phyloP scores from a whole-genome alignment of 2,888 invertebrate genomes.

The Chymomyza procnemis region DNA sequence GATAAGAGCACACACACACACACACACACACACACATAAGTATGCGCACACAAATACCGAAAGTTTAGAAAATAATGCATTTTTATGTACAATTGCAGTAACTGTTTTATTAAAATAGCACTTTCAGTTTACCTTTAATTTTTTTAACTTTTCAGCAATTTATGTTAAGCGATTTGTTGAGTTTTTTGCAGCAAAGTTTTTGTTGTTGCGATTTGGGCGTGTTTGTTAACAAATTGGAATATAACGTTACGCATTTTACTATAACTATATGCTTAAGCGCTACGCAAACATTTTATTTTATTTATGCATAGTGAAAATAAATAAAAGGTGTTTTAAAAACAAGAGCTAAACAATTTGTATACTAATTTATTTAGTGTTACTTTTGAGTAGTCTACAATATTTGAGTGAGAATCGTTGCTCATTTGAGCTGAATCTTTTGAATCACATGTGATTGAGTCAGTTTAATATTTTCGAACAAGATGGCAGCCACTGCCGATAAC shows the following conservation, averaged over 20 bases:
- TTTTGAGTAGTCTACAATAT: neutral
- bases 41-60: neutral
- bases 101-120: no score
- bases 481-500: no score
- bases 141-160: neutral
- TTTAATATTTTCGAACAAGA: no score
- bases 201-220: neutral
- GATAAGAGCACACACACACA: slow-evolving; percentile 42
- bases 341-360: neutral
- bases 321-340: neutral
- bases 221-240: neutral
- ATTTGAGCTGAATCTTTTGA: neutral
- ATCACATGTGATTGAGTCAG: neutral
- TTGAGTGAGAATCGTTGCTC: neutral
- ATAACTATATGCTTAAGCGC: no score
- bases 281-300: neutral
- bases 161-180: neutral
- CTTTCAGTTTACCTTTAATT: neutral
- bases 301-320: neutral
- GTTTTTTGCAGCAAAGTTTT: neutral
- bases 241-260: neutral
- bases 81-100: neutral
- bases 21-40: neutral
- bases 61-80: neutral
- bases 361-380: neutral